Percentiles rank a stretch among this genome's conserved stretches.
phyloP scores from a whole-genome alignment of 1,140 invertebrate genomes.

The Vanessa tameamea region DNA sequence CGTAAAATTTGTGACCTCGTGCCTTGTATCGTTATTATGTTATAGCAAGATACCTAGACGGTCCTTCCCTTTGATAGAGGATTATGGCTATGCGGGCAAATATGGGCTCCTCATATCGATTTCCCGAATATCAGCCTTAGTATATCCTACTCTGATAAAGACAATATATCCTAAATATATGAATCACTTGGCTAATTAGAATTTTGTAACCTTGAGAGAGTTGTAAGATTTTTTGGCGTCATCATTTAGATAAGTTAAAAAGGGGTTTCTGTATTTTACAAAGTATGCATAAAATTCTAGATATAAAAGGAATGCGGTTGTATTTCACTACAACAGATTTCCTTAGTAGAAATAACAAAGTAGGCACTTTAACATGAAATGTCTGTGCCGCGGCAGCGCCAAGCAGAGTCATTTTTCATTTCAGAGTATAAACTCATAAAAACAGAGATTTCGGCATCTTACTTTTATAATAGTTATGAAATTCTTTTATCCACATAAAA shows the following conservation, averaged over 20 bases:
- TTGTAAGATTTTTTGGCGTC: not conserved
- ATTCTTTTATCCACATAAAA: not conserved
- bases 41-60: slow-evolving; percentile 44
- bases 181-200: not conserved
- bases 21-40: slow-evolving; percentile 56
- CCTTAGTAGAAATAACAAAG: slow-evolving; percentile 41
- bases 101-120: slow-evolving; percentile 53
- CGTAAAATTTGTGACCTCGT: slow-evolving; percentile 27
- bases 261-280: not conserved
- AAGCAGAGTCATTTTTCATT: slow-evolving; percentile 31
- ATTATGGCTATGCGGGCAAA: slow-evolving; percentile 51
- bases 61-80: slow-evolving; percentile 52
- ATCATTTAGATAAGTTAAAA: not conserved
- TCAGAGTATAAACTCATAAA: slow-evolving; percentile 33
- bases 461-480: not conserved
- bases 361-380: slow-evolving; percentile 40
- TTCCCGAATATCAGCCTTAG: slow-evolving; percentile 38
- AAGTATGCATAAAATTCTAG: slow-evolving; percentile 26
- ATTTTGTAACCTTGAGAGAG: too few species aligned
- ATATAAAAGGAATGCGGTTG: slow-evolving; percentile 28
- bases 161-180: slow-evolving; percentile 3
- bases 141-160: slow-evolving; percentile 15
- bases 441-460: slow-evolving; percentile 24
- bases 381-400: slow-evolving; percentile 36
- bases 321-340: slow-evolving; percentile 41